Percentiles rank a stretch among this genome's conserved stretches.
These are phyloP conservation scores for Brachynemurus nebulosus DNA, from an alignment of 2,888 invertebrate species.

Conservation along the genomic window DNA sequence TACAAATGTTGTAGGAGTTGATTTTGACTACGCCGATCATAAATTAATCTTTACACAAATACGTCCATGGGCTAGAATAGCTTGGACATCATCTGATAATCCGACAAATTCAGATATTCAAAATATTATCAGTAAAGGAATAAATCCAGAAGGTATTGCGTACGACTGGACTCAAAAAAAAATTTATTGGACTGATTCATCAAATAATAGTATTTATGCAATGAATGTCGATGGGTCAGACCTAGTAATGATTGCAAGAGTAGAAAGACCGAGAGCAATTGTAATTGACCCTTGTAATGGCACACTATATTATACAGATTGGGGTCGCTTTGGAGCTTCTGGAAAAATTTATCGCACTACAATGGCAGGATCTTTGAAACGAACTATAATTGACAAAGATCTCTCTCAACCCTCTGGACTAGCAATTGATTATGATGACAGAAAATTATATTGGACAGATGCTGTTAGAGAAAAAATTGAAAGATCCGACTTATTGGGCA, in stretches of 20 bases:
- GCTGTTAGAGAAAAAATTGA: constrained; percentile 93
- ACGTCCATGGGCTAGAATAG: constrained; percentile 78
- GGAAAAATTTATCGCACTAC: constrained; percentile 91
- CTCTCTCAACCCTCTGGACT: constrained; percentile 91
- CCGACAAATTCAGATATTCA: constrained; percentile 49
- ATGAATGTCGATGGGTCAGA: constrained; percentile 84
- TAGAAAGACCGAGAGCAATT: constrained; percentile 86
- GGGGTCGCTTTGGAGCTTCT: constrained; percentile 85
- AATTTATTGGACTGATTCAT: constrained; percentile 95
- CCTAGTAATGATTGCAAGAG: constrained; percentile 82
- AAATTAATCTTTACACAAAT: constrained; percentile 88
- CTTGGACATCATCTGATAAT: constrained; percentile 59
- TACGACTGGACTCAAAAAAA: constrained; percentile 98
- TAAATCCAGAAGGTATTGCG: constrained; percentile 86
- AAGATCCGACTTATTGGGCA: constrained; percentile 75
- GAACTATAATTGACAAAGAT: constrained; percentile 77
- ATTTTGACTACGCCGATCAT: constrained; percentile 84
- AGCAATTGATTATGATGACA: constrained; percentile 89
- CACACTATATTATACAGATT: constrained; percentile 88
- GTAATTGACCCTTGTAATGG: constrained; percentile 96
- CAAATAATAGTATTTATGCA: constrained; percentile 86
- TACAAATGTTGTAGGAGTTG: constrained; percentile 88
- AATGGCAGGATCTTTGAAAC: constrained; percentile 88
- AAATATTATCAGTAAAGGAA: constrained; percentile 60
- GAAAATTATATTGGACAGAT: constrained; percentile 93